Percentiles rank a stretch among this genome's conserved stretches.
Evolutionary conservation across 2,888 invertebrate genomes (phyloP).

Genomic region (Exocentrus adspersus): DNA sequence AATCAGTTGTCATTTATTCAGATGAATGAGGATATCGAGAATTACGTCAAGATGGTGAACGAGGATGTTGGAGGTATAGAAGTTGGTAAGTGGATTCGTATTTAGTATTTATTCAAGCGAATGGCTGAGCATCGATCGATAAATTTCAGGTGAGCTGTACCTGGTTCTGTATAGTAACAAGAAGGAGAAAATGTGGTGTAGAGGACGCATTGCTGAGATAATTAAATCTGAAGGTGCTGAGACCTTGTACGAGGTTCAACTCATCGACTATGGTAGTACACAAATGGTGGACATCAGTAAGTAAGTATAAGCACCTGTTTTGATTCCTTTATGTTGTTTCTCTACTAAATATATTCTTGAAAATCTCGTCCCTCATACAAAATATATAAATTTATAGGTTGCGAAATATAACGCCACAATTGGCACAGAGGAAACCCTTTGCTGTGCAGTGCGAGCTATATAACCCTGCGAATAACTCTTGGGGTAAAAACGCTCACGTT

Average conservation of each 20-base stretch:
- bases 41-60: conserved; percentile 46
- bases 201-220: conserved; percentile 67
- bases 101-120: not conserved
- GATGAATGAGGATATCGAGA: conserved; percentile 47
- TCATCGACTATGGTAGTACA: conserved; percentile 73
- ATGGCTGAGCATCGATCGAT: not conserved
- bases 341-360: not conserved
- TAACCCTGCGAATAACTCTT: conserved; percentile 66
- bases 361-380: no score
- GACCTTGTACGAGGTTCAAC: conserved; percentile 67
- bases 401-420: conserved; percentile 63
- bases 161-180: conserved; percentile 65
- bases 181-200: conserved; percentile 69
- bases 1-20: conserved; percentile 37
- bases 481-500: conserved; percentile 68
- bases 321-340: conserved; percentile 6
- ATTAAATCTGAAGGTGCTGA: conserved; percentile 48
- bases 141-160: conserved; percentile 70
- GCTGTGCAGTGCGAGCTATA: conserved; percentile 70
- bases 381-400: no score
- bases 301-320: conserved; percentile 61
- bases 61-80: conserved; percentile 42
- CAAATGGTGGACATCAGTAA: conserved; percentile 64
- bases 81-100: conserved; percentile 49
- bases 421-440: conserved; percentile 64